These are phyloP conservation scores for Mus caroli DNA, from an alignment of 2,797 vertebrate genomes.

Conservation along the genomic window DNA sequence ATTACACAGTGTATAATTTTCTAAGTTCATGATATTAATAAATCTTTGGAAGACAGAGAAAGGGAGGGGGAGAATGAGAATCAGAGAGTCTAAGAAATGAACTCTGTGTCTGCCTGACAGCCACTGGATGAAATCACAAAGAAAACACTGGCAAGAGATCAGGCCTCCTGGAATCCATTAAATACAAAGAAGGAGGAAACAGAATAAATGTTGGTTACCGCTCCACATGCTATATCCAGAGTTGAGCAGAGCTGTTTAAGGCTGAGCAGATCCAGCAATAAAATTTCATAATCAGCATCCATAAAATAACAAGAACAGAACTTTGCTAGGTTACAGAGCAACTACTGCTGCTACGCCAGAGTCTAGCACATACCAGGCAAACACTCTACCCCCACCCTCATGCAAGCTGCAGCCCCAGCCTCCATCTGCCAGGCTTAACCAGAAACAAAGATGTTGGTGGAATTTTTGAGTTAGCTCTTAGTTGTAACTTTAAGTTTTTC, in stretches of 20 bases:
- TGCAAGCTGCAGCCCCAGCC: not conserved
- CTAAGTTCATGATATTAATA: constrained; percentile 47
- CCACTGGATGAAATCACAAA: constrained; percentile 75
- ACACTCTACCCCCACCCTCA: not conserved
- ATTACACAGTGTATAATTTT: constrained; percentile 54
- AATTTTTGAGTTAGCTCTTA: not conserved
- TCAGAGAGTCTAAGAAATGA: constrained; percentile 51
- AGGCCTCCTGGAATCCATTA: constrained; percentile 79
- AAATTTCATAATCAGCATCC: constrained; percentile 72
- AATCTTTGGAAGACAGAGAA: constrained; percentile 27
- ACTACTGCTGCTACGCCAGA: constrained; percentile 41
- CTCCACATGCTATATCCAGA: constrained; percentile 60
- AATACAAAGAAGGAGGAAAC: constrained; percentile 74
- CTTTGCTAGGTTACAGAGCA: constrained; percentile 58
- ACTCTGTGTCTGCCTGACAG: constrained; percentile 69
- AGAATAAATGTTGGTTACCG: constrained; percentile 56
- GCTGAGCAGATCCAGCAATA: constrained; percentile 64
- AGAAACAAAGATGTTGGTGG: constrained; percentile 53
- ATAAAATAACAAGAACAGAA: constrained; percentile 72
- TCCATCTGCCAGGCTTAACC: not conserved
- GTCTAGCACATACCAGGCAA: not conserved
- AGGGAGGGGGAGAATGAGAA: not conserved
- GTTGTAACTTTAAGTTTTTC: constrained; percentile 3
- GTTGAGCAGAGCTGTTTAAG: constrained; percentile 66
- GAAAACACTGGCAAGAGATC: constrained; percentile 76